These are phyloP conservation scores for Poeciliopsis occidentalis DNA, from an alignment of 2,113 vertebrate genomes.

Conservation along the genomic window DNA sequence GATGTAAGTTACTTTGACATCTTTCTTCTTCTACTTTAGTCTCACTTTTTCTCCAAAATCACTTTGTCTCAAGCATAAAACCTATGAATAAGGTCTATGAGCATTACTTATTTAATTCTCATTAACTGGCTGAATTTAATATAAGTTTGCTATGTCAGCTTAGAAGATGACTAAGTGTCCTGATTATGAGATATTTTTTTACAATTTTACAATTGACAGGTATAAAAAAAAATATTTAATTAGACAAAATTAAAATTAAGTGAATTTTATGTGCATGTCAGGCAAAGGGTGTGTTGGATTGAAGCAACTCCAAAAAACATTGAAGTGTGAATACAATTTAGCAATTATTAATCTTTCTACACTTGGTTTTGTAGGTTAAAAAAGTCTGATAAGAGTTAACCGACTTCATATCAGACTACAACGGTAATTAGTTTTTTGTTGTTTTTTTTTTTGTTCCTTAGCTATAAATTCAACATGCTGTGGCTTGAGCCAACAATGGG, in stretches of 20 bases:
- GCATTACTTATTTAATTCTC: conserved; percentile 83
- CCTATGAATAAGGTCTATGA: conserved; percentile 72
- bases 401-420: too few relatives aligned
- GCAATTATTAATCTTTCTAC: too few relatives aligned
- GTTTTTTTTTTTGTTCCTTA: conserved; percentile 22
- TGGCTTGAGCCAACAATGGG: conserved; percentile 50
- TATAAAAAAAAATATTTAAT: not conserved
- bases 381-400: too few relatives aligned
- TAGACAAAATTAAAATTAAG: too few relatives aligned
- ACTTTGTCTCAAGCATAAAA: conserved; percentile 79
- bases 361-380: too few relatives aligned
- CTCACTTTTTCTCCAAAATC: conserved; percentile 60
- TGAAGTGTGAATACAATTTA: too few relatives aligned
- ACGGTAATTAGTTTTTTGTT: too few relatives aligned
- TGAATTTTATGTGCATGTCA: too few relatives aligned
- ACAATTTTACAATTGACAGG: not conserved
- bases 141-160: conserved; percentile 39
- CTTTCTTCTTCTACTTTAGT: conserved; percentile 51
- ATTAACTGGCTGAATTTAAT: conserved; percentile 81
- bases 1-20: conserved; percentile 43
- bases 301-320: too few relatives aligned
- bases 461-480: conserved; percentile 47
- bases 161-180: conserved; percentile 25
- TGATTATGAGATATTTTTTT: not conserved
- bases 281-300: too few relatives aligned